Evolutionary conservation across 2,113 vertebrate genomes (phyloP), one percentile per base, ranked within the genome.

Genomic region (Trichomycterus rosablanca): DNA sequence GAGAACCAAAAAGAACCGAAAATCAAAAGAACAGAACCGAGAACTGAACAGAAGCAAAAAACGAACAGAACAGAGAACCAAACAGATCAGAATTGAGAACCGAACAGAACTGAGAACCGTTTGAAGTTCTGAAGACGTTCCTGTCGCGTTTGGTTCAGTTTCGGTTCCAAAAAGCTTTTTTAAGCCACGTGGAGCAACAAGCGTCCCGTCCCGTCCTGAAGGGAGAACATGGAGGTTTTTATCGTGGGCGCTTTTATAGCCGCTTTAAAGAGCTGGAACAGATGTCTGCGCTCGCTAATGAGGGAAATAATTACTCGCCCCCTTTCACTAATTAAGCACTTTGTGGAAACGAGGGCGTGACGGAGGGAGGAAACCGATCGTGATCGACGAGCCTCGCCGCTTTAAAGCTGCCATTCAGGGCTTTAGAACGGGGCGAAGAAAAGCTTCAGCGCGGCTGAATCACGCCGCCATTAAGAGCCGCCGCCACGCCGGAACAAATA

Each of bases 251-350:
- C 59, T 61, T 68, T 68, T 68, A 62, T 85, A 85, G 78, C 77
- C 77, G 78, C 77, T 84, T 83, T 86, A 84, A 84, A 84, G 81
- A 82, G 80, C 76, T 66, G 70, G 84, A 87, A 86, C 85, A 88
- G 84, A 84, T 87, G 84, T 84, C 81, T 74, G 54, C 67, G 81
- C 79, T 79, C 71, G 73, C 82, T 83, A 85, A 85, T 83, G 85
- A 84, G 86, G 81, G 73, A 84, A 85, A 84, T 85, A 83, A 86
- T 86, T 85, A 85, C 81, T 86, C 78, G 72, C 72, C 72, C 79
- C 73, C 45, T 51, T 60, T 18, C 78, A 84, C 83, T 86, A 88
- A 88, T 88, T 88, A 88, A 87, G 80, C 68, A 68, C 60, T 80
- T 71, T 76, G 79, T 81, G 66, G 73, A 71, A 78, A 83, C 43